phyloP scores from a whole-genome alignment of 2,888 invertebrate genomes.

The Rhyacophila evoluta region DNA sequence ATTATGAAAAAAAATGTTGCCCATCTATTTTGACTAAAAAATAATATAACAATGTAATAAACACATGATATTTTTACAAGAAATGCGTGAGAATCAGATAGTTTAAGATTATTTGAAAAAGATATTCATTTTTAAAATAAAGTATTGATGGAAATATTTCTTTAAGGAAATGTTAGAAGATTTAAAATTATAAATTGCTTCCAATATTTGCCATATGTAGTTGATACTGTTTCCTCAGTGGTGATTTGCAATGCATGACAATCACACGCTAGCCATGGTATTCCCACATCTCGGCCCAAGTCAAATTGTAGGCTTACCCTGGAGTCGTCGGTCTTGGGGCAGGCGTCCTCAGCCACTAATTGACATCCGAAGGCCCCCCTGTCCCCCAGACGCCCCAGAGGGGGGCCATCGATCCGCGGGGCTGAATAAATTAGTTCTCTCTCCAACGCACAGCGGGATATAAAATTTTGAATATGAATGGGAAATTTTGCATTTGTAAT shows the following conservation, averaged over 20 bases:
- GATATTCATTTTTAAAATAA: no score
- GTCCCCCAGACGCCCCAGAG: conserved; percentile 36
- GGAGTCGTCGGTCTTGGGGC: conserved; percentile 25
- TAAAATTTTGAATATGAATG: conserved; percentile 93
- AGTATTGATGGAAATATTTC: no score
- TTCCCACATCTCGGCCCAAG: conserved; percentile 34
- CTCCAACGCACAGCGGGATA: conserved; percentile 78
- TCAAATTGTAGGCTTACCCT: conserved; percentile 28
- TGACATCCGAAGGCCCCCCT: conserved; percentile 50
- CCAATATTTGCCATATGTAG: no score
- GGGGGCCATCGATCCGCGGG: conserved; percentile 63
- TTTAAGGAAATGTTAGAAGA: no score
- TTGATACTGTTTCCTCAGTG: not conserved
- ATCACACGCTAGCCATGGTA: conserved; percentile 27
- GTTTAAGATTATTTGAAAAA: no score
- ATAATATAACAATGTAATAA: no score
- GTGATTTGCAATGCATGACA: not conserved
- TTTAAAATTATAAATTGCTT: not conserved
- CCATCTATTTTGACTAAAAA: no score
- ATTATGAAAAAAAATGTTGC: no score
- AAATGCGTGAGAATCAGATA: no score
- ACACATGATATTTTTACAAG: no score
- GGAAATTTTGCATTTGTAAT: conserved; percentile 89
- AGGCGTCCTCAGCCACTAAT: conserved; percentile 45
- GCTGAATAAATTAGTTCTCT: conserved; percentile 83